A percentile compares a stretch with the other conserved stretches of the same genome.
These are phyloP conservation scores for Zoroaster sp. DNA, from an alignment of 53 echinoderm and acorn worm species.

Conservation along the genomic window DNA sequence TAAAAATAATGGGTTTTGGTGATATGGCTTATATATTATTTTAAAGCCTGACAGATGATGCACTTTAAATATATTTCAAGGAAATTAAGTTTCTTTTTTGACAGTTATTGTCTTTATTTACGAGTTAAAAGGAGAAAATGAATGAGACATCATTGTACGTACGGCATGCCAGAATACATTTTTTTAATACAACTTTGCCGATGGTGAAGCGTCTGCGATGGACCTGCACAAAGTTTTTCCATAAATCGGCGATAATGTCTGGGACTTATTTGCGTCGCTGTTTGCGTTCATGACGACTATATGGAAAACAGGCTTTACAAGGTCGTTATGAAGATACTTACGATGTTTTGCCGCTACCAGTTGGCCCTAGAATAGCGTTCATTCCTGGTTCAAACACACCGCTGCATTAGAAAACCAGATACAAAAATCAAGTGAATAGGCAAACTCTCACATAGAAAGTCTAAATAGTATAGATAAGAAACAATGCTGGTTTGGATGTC, in stretches of 20 bases:
- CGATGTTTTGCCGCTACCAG: constrained; percentile 89
- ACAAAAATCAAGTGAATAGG: neutral
- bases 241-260: neutral
- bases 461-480: neutral
- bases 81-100: too few species aligned
- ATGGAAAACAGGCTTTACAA: too few species aligned
- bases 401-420: constrained; percentile 20
- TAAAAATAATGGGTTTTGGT: too few species aligned
- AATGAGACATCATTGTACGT: neutral
- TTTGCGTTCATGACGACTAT: too few species aligned
- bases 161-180: neutral
- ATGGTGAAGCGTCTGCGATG: neutral
- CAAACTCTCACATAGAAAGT: neutral
- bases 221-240: neutral
- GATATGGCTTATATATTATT: too few species aligned
- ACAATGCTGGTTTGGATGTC: neutral
- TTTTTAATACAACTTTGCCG: neutral
- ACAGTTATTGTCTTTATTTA: too few species aligned
- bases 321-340: constrained; percentile 5
- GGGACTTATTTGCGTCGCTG: too few species aligned
- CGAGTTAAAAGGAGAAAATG: too few species aligned
- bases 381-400: constrained; percentile 76
- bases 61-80: too few species aligned
- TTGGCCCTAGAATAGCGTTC: constrained; percentile 87
- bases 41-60: too few species aligned